A percentile compares a stretch with the other conserved stretches of the same genome.
Evolutionary conservation across 2,888 invertebrate genomes (phyloP).

Genomic region (Mythimna loreyi): DNA sequence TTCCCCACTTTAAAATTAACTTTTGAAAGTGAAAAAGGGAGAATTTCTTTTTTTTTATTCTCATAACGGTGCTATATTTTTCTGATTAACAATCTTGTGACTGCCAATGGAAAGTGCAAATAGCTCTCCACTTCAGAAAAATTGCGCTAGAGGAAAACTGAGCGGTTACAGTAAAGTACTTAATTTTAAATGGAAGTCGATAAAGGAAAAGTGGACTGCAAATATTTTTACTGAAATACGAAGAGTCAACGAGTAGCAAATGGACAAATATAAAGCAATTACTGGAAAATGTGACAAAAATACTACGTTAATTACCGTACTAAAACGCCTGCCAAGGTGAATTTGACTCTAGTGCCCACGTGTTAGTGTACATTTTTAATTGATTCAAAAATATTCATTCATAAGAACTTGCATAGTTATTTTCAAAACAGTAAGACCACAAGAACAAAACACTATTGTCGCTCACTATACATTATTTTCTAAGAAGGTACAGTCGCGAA

Average conservation of each 20-base stretch:
- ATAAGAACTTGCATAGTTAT: slow-evolving; percentile 72
- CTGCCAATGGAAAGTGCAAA: slow-evolving; percentile 27
- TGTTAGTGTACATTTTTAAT: slow-evolving; percentile 38
- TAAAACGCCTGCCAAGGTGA: slow-evolving; percentile 25
- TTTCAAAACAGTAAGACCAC: slow-evolving; percentile 83
- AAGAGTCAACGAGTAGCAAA: slow-evolving; percentile 41
- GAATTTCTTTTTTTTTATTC: too few relatives aligned
- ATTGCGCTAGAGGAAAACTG: slow-evolving; percentile 27
- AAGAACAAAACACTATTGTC: slow-evolving; percentile 71
- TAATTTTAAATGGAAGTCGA: slow-evolving; percentile 38
- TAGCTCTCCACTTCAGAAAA: slow-evolving; percentile 25
- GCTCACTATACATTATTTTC: slow-evolving; percentile 73
- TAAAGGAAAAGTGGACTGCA: slow-evolving; percentile 32
- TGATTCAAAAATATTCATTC: slow-evolving; percentile 61
- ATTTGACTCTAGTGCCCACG: neutral
- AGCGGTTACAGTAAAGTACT: slow-evolving; percentile 20
- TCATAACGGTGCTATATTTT: slow-evolving; percentile 10
- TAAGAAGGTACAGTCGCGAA: slow-evolving; percentile 70
- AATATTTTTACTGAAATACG: slow-evolving; percentile 38
- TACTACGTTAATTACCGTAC: slow-evolving; percentile 36
- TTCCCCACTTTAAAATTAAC: slow-evolving; percentile 32
- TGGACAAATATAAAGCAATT: slow-evolving; percentile 32
- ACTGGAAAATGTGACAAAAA: slow-evolving; percentile 50
- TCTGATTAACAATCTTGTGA: slow-evolving; percentile 26
- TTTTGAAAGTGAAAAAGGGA: slow-evolving; percentile 4